Base-by-base conservation (phyloP, 2,113 vertebrate species). In the Caranx melampygus region DNA sequence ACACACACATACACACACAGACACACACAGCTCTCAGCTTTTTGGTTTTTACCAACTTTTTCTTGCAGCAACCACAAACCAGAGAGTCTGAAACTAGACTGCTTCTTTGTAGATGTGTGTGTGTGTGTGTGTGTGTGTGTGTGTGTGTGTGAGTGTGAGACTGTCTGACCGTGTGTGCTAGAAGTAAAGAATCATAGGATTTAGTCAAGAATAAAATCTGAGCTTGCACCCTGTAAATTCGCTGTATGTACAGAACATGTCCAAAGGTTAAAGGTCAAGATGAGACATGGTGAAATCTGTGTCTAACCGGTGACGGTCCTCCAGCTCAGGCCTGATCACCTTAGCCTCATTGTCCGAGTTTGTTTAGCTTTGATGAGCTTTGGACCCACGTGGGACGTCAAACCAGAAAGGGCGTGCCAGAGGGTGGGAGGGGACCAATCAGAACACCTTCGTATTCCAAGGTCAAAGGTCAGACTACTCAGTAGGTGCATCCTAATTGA, bases 281-380 rank as follows among this genome's bases (percentile, higher is more conserved):
- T 26, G 26, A 26, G 26, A 26, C 26, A 52, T 33, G 18, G 64
- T 68, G 51, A 82, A 52, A 73, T 59, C 21, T n/a, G 35, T 62
- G 5, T 59, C 35, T 62, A 45, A 33, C 55, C 31, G 9, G 49
- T 58, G 60, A 9, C 47, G 44, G 63, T 84, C 85, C 68, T 55
- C 33, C 57, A 31, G 60, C 54, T 55, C 62, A 40, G 55, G 35
- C 44, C 78, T 90, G 88, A 90, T 79, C 6, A 47, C 60, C 82
- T 90, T 76, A 49, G 26, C 73, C 73, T 55, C 45, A 13, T 45
- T 74, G 44, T 69, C 59, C 18, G 37, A 42, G 60, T 88, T 55
- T 51, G 3, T 14, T 74, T 42, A 42, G 40, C 40, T 87, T 87
- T 92, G 82, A 87, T 87, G 58, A 60, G 73, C 71, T 90, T 87